Percentiles rank a stretch among this genome's conserved stretches.
Evolutionary conservation across 2,113 vertebrate species (phyloP).

Genomic region (Coryphaenoides rupestris): DNA sequence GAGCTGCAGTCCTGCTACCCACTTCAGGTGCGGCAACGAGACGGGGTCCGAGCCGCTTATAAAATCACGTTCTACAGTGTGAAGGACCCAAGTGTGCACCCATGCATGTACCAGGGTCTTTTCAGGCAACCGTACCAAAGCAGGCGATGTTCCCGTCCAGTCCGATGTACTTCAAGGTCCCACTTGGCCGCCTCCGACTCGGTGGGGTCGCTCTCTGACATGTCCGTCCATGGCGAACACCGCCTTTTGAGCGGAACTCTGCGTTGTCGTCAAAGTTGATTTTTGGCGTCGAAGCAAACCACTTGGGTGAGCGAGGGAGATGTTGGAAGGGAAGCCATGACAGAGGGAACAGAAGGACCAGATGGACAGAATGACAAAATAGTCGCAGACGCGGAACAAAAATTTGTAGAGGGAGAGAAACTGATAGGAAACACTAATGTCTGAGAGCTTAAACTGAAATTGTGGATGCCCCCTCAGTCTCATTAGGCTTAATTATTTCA

Average conservation of each 20-base stretch:
- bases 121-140: conserved; percentile 82
- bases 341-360: background rate
- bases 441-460: conserved; percentile 41
- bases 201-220: conserved; percentile 88
- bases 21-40: conserved; percentile 28
- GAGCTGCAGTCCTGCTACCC: conserved; percentile 40
- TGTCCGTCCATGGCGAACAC: conserved; percentile 97
- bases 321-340: conserved; percentile 4
- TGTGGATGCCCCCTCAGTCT: conserved; percentile 30
- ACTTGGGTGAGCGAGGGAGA: conserved; percentile 69
- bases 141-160: conserved; percentile 98
- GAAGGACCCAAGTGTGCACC: too few species aligned
- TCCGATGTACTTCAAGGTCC: conserved; percentile 95
- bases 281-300: conserved; percentile 98
- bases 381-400: background rate
- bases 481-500: conserved; percentile 48
- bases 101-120: conserved; percentile 3
- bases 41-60: conserved; percentile 1
- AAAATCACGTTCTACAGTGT: conserved; percentile 14
- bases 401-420: conserved; percentile 4
- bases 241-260: conserved; percentile 93
- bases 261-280: conserved; percentile 99
- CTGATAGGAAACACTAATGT: conserved; percentile 24
- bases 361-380: background rate
- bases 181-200: conserved; percentile 93